Conservation (phyloP, 2,797 vertebrate species). For the Takifugu ocellatus region DNA sequence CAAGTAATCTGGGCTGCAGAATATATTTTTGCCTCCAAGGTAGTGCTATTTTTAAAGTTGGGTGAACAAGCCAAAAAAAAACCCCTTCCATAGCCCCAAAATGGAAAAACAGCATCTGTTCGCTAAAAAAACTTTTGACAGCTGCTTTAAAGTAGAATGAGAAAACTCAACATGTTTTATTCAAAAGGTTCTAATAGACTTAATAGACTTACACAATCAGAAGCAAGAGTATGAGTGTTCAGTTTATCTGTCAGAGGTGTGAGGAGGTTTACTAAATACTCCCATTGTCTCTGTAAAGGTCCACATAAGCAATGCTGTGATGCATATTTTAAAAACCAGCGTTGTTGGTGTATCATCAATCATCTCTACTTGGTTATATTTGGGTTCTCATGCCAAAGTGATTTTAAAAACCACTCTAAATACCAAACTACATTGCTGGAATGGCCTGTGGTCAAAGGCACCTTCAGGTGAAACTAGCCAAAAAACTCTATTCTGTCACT, state of each 20-base stretch:
- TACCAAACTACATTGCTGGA: too few species aligned
- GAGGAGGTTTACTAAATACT: too few species aligned
- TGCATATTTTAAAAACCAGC: too few species aligned
- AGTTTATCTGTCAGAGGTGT: background rate
- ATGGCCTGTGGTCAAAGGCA: too few species aligned
- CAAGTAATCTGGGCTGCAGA: conserved; percentile 23
- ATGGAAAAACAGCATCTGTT: conserved; percentile 20
- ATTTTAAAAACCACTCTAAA: too few species aligned
- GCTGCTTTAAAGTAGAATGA: background rate
- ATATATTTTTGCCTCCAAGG: conserved; percentile 16
- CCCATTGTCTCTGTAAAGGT: too few species aligned
- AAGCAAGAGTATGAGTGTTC: too few species aligned
- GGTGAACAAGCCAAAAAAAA: conserved; percentile 18
- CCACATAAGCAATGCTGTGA: too few species aligned
- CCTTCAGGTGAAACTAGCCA: background rate
- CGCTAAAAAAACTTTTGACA: background rate
- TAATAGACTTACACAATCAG: conserved; percentile 5
- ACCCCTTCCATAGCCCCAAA: conserved; percentile 3
- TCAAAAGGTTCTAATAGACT: too few species aligned
- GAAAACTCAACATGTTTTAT: background rate
- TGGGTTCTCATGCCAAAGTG: too few species aligned
- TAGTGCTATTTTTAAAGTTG: conserved; percentile 26
- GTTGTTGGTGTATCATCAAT: too few species aligned
- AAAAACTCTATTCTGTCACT: background rate
- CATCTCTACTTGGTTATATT: too few species aligned